These are phyloP conservation scores for Dryocosmus kuriphilus DNA, from an alignment of 2,888 invertebrate species.

Conservation along the genomic window DNA sequence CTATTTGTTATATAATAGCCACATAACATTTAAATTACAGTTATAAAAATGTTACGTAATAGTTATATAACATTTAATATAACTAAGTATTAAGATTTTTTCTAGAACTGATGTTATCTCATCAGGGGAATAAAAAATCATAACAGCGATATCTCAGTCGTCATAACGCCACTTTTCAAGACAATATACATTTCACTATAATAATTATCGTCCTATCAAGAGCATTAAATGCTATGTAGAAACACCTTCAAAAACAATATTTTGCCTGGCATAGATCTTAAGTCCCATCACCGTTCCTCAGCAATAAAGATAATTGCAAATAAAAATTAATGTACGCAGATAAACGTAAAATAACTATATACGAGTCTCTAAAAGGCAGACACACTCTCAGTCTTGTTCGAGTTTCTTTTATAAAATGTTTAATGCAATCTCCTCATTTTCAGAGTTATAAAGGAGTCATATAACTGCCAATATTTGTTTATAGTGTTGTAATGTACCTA, in stretches of 20 bases:
- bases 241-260: background rate
- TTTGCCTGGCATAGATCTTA: background rate
- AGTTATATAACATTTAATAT: background rate
- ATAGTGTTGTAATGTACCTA: too few relatives aligned
- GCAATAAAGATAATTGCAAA: background rate
- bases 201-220: background rate
- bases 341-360: background rate
- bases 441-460: background rate
- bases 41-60: background rate
- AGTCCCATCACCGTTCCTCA: background rate
- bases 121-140: background rate
- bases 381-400: constrained; percentile 29
- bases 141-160: background rate
- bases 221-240: background rate
- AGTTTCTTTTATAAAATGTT: background rate
- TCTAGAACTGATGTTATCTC: background rate
- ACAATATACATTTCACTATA: background rate
- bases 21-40: background rate
- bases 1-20: background rate
- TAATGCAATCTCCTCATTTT: constrained; percentile 25
- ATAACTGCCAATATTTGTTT: background rate
- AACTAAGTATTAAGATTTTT: background rate
- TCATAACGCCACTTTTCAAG: background rate
- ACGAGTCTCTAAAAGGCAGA: constrained; percentile 26
- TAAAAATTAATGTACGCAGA: background rate